A percentile compares a stretch with the other conserved stretches of the same genome.
Conservation (phyloP, 2,797 vertebrate genomes). For the Apogon talboti region DNA sequence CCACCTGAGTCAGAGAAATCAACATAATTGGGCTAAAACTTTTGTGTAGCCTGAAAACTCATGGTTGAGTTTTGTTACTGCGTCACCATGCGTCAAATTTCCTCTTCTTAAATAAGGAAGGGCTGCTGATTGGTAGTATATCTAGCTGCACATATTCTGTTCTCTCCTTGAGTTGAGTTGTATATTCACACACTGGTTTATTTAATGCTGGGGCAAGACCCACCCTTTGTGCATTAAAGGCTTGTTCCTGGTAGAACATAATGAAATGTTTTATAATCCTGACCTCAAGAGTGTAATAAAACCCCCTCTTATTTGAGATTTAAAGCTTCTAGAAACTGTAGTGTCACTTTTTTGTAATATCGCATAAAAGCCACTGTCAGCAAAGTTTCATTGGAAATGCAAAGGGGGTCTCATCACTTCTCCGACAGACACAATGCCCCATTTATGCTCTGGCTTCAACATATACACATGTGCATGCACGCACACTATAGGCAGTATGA, state of each 20-base stretch:
- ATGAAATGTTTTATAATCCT: conserved; percentile 8
- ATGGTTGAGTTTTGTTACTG: no score
- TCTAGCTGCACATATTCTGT: neutral
- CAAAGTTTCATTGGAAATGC: conserved; percentile 3
- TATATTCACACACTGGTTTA: neutral
- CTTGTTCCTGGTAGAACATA: neutral
- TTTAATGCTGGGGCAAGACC: conserved; percentile 16
- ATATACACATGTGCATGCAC: conserved; percentile 28
- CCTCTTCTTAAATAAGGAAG: neutral
- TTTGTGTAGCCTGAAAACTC: no score
- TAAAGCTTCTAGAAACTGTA: conserved; percentile 7
- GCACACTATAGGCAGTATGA: conserved; percentile 15
- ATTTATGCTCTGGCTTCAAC: conserved; percentile 19
- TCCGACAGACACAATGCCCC: neutral
- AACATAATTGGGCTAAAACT: no score
- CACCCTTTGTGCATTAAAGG: conserved; percentile 4
- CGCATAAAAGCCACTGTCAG: conserved; percentile 13
- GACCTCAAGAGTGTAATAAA: conserved; percentile 10
- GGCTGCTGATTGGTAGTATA: conserved; percentile 14
- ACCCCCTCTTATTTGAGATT: neutral
- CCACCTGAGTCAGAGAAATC: no score
- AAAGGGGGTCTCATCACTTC: conserved; percentile 4
- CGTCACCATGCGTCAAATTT: no score
- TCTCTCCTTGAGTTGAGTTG: conserved; percentile 2
- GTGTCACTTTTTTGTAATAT: conserved; percentile 22